Percentiles rank a stretch among this genome's conserved stretches.
phyloP scores from a whole-genome alignment of 2,113 vertebrate species.

The Heterocephalus glaber region DNA sequence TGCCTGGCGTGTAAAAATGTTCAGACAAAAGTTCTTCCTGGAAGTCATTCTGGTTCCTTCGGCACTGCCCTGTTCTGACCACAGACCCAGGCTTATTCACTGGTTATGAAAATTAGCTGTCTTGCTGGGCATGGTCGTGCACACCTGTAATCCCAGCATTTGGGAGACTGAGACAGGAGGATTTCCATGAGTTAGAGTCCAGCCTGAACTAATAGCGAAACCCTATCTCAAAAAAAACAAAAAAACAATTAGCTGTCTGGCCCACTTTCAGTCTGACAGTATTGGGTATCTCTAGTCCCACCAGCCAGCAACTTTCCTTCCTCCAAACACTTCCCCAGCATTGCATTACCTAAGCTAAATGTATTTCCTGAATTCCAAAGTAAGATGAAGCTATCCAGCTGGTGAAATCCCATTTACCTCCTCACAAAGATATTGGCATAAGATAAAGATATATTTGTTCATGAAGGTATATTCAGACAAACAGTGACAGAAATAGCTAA shows the following conservation, averaged over 20 bases:
- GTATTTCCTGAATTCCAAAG: slow-evolving; percentile 2
- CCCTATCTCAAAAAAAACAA: too few relatives aligned
- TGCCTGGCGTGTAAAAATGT: not conserved
- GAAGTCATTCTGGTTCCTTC: not conserved
- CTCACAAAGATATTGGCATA: not conserved
- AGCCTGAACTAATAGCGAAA: too few relatives aligned
- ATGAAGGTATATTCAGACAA: not conserved
- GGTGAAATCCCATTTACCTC: not conserved
- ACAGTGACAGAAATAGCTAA: slow-evolving; percentile 35
- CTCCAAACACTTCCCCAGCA: not conserved
- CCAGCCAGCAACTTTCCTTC: not conserved
- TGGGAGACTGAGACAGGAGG: too few relatives aligned
- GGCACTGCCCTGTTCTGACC: not conserved
- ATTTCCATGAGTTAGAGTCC: too few relatives aligned
- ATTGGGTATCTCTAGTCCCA: not conserved
- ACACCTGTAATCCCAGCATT: too few relatives aligned
- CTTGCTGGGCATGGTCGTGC: not conserved
- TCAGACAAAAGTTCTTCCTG: not conserved
- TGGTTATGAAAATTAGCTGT: not conserved
- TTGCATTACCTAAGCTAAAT: slow-evolving; percentile 34
- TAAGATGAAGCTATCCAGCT: not conserved
- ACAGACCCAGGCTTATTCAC: not conserved
- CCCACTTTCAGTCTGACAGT: slow-evolving; percentile 2
- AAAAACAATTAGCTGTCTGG: not conserved
- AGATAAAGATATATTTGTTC: not conserved